Percentiles rank a stretch among this genome's conserved stretches.
These are phyloP conservation scores for Bombycilla garrulus DNA, from an alignment of 2,113 vertebrate genomes.

Conservation along the genomic window DNA sequence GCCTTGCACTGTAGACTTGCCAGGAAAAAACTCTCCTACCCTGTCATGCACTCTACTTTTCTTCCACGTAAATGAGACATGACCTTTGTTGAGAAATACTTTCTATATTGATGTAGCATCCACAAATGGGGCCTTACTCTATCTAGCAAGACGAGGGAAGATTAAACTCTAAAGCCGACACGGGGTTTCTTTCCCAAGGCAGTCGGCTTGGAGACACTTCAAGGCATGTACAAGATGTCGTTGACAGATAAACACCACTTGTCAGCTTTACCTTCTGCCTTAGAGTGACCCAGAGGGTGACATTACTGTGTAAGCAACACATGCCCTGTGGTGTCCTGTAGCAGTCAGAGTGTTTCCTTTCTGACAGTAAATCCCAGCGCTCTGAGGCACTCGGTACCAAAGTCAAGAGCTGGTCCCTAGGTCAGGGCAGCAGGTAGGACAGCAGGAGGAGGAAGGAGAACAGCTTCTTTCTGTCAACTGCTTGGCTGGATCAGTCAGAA, in stretches of 20 bases:
- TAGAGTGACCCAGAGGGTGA: constrained; percentile 55
- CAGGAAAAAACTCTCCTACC: background rate
- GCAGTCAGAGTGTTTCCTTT: constrained; percentile 61
- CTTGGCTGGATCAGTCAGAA: background rate
- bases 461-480: background rate
- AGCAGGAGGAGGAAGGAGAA: background rate
- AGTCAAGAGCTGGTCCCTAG: constrained; percentile 13
- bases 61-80: background rate
- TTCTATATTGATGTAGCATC: constrained; percentile 29
- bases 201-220: constrained; percentile 51
- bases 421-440: background rate
- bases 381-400: background rate
- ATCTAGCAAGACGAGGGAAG: background rate
- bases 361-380: constrained; percentile 42
- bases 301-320: constrained; percentile 66
- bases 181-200: constrained; percentile 1
- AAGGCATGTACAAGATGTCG: constrained; percentile 53
- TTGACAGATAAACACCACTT: constrained; percentile 67
- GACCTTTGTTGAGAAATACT: constrained; percentile 47
- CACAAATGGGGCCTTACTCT: constrained; percentile 51
- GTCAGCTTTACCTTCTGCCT: constrained; percentile 57
- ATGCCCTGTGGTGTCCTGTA: constrained; percentile 60
- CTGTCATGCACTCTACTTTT: background rate
- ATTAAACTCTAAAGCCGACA: constrained; percentile 41
- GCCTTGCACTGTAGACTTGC: background rate